Evolutionary conservation across 1,140 invertebrate species (phyloP).

Genomic region (Calephelis virginiensis): DNA sequence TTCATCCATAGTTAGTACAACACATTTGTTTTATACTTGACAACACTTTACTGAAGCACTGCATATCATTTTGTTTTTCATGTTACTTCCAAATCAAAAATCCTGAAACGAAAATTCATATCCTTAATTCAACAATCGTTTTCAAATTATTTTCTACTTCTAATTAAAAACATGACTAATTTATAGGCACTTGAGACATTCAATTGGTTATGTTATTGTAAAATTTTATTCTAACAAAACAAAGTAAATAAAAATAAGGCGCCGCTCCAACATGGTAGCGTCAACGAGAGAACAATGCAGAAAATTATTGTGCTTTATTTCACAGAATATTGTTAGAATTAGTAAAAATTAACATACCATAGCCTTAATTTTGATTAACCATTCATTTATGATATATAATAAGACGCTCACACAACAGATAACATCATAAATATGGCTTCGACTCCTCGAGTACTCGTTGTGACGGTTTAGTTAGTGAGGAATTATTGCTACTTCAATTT

Average conservation of each 20-base stretch:
- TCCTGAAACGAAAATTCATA: conserved; percentile 62
- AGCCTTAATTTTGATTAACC: conserved; percentile 61
- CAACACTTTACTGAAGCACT: conserved; percentile 61
- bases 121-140: conserved; percentile 21
- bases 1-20: conserved; percentile 73
- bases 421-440: conserved; percentile 80
- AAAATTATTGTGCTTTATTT: conserved; percentile 39
- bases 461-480: conserved; percentile 76
- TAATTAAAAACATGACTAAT: not conserved
- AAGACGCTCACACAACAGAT: conserved; percentile 77
- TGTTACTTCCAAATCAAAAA: conserved; percentile 39
- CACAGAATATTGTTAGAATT: conserved; percentile 37
- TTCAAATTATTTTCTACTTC: not conserved
- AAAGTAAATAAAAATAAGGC: conserved; percentile 60
- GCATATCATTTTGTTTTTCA: conserved; percentile 50
- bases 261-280: conserved; percentile 66
- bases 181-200: not conserved
- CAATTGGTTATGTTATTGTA: conserved; percentile 12
- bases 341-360: conserved; percentile 66
- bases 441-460: conserved; percentile 71
- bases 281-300: conserved; percentile 67
- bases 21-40: conserved; percentile 52
- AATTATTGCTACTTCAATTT: conserved; percentile 59
- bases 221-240: conserved; percentile 13
- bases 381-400: conserved; percentile 73